Conservation (phyloP, 2,797 vertebrate species). For the Gambusia yucatana region DNA sequence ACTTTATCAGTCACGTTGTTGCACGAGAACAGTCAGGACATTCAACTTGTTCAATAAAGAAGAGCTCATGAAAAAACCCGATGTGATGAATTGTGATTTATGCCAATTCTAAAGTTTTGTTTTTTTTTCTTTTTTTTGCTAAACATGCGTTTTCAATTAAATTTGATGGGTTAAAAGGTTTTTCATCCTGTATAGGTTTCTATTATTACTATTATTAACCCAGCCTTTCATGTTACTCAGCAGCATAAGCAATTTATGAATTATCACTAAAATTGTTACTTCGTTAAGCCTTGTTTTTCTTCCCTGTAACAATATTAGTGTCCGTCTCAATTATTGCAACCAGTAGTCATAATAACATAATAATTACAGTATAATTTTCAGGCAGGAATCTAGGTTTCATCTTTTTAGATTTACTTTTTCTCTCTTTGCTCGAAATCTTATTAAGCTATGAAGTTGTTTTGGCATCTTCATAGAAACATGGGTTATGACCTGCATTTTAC, state of each 20-base stretch:
- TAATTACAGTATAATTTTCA: conserved; percentile 35
- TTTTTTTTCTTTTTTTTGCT: background rate
- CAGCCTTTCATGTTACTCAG: background rate
- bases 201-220: background rate
- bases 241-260: conserved; percentile 10
- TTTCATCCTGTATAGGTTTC: conserved; percentile 8
- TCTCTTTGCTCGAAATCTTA: background rate
- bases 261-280: conserved; percentile 14
- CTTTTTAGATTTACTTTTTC: background rate
- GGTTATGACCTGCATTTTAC: background rate
- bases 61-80: conserved; percentile 19
- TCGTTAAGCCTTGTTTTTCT: conserved; percentile 15
- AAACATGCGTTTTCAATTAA: conserved; percentile 18
- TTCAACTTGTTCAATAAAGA: conserved; percentile 42
- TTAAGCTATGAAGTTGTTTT: background rate
- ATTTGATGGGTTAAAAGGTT: conserved; percentile 1
- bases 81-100: conserved; percentile 9
- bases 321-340: conserved; percentile 18
- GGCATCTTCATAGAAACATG: background rate
- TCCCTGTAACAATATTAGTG: conserved; percentile 13
- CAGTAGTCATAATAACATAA: conserved; percentile 22
- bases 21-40: conserved; percentile 15
- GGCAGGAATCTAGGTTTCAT: conserved; percentile 8
- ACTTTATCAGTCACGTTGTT: conserved; percentile 42
- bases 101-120: conserved; percentile 6